Base-by-base conservation (phyloP, 1,140 invertebrate species). In the Yoshiicerus persimilis region DNA sequence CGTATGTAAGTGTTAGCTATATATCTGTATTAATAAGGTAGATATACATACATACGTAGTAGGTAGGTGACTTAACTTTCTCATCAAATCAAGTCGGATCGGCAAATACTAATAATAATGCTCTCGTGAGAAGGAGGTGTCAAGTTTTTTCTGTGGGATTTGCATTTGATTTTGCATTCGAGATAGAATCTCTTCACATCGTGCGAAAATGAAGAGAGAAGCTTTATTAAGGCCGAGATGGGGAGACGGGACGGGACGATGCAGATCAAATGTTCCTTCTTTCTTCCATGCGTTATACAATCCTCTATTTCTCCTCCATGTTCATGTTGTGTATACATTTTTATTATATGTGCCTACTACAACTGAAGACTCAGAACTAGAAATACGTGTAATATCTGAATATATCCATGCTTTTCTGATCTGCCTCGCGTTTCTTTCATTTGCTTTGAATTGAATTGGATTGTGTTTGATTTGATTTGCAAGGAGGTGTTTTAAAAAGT, bases 61-160 rank as follows among this genome's bases (percentile, higher is more conserved):
- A 77, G 32, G 20, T 34, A 80, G 20, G 30, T 80, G 32, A 80
- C 75, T 80, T 23, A 34, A 80, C 75, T 80, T 80, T 80, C 75
- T 36, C 75, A 80, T 80, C 75, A 80, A 80, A 80, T 80, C 75
- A 80, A 80, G 75, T 38, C 75, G 75, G 75, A 80, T 80, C 75
- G 75, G 75, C 75, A 80, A 80, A 80, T 80, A 34, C 75, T 80
- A 80, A 80, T 80, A 80, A 80, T 80, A 80, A 80, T 80, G 75
- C 75, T 80, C 34, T 80, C 75, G 75, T 80, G 75, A 80, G 75
- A 80, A 80, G 75, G 75, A 80, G 75, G 75, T 80, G 75, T 80
- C 75, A 34, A 80, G 75, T 80, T 80, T 80, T 70, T 80, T 80
- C 75, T 38, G 75, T 80, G 75, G 30, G 75, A 80, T 80, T 80